Evolutionary conservation across 2,888 invertebrate species (phyloP).

Genomic region (Nesidiocoris tenuis): DNA sequence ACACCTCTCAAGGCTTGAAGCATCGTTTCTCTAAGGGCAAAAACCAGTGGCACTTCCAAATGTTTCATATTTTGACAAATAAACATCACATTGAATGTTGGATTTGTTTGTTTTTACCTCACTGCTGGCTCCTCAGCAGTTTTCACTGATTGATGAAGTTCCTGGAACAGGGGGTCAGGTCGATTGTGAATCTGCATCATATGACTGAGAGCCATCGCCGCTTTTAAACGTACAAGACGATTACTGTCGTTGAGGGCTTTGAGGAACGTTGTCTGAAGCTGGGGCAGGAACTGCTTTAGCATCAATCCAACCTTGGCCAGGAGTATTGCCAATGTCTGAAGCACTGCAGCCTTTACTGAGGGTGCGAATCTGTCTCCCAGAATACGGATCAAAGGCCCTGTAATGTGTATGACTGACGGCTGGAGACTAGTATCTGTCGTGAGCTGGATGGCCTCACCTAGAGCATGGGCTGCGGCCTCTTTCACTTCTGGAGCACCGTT

Average conservation of each 20-base stretch:
- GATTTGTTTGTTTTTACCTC: too few species aligned
- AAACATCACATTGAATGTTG: too few species aligned
- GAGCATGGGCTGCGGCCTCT: constrained; percentile 89
- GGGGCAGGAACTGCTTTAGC: constrained; percentile 96
- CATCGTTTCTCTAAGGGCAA: constrained; percentile 75
- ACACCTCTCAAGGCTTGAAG: constrained; percentile 86
- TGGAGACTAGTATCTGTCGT: constrained; percentile 86
- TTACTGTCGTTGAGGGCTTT: constrained; percentile 91
- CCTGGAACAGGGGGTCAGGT: constrained; percentile 91
- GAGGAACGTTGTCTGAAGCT: constrained; percentile 96
- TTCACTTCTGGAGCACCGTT: constrained; percentile 94
- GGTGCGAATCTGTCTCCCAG: constrained; percentile 92
- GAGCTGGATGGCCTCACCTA: constrained; percentile 74
- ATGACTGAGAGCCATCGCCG: constrained; percentile 82
- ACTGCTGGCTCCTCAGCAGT: constrained; percentile 80
- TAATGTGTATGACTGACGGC: constrained; percentile 94
- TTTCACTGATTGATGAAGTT: constrained; percentile 83
- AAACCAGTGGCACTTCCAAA: background rate
- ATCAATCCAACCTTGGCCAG: constrained; percentile 90
- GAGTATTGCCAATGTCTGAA: constrained; percentile 90
- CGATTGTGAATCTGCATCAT: constrained; percentile 87
- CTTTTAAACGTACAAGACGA: constrained; percentile 82
- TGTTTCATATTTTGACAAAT: too few species aligned
- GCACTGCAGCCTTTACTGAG: constrained; percentile 91
- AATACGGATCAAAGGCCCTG: constrained; percentile 96